These are phyloP conservation scores for Dicyrtomina minuta DNA, from an alignment of 2,888 invertebrate genomes.

Conservation along the genomic window DNA sequence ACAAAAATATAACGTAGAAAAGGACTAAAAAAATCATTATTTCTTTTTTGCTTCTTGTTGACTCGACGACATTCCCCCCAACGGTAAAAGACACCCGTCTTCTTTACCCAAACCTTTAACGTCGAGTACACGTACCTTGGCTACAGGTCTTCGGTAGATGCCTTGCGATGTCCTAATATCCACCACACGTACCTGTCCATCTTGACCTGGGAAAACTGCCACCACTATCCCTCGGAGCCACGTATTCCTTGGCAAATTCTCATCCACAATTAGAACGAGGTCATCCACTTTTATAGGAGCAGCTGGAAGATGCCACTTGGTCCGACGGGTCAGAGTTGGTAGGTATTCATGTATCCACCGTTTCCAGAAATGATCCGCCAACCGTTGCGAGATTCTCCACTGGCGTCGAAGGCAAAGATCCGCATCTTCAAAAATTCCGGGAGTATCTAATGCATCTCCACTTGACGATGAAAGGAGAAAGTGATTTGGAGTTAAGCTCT, in stretches of 20 bases:
- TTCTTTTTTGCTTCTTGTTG: no score
- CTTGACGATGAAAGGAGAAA: slow-evolving; percentile 16
- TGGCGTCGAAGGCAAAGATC: no score
- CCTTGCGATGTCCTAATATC: slow-evolving; percentile 30
- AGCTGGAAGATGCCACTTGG: slow-evolving; percentile 20
- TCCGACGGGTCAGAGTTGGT: slow-evolving; percentile 26
- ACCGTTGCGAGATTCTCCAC: background rate
- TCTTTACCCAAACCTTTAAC: background rate
- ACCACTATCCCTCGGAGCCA: slow-evolving; percentile 18
- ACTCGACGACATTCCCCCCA: no score
- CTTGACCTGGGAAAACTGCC: slow-evolving; percentile 23
- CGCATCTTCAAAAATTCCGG: no score
- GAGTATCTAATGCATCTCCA: no score
- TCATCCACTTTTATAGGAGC: slow-evolving; percentile 18
- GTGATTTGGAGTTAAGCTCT: slow-evolving; percentile 23
- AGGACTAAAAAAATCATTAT: no score
- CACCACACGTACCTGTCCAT: slow-evolving; percentile 32
- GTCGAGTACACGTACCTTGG: slow-evolving; percentile 8
- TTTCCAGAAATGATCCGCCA: slow-evolving; percentile 46
- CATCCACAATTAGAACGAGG: slow-evolving; percentile 24
- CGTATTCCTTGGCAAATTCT: background rate
- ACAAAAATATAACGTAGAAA: no score
- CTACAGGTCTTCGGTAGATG: slow-evolving; percentile 1
- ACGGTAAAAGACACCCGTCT: no score
- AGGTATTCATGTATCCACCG: slow-evolving; percentile 46